Percentiles rank a stretch among this genome's conserved stretches.
phyloP scores from a whole-genome alignment of 2,888 invertebrate genomes.

The Laothoe populi region DNA sequence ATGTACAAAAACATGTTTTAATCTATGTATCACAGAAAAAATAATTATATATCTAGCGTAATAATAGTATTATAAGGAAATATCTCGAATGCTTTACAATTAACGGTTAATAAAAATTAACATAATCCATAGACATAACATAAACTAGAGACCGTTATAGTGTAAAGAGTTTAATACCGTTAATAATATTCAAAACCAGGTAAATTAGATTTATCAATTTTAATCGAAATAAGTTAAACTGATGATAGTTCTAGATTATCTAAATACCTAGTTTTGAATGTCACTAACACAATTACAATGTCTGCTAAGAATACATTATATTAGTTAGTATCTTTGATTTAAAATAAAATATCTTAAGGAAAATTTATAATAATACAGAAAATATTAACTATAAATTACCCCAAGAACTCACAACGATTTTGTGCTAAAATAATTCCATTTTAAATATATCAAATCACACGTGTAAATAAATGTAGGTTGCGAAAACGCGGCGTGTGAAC shows the following conservation, averaged over 20 bases:
- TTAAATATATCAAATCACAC: conserved; percentile 20
- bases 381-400: conserved; percentile 12
- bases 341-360: conserved; percentile 16
- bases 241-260: not conserved
- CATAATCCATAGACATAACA: not conserved
- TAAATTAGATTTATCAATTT: not conserved
- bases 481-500: conserved; percentile 9
- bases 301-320: conserved; percentile 5
- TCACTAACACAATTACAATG: not conserved
- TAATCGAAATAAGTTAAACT: not conserved
- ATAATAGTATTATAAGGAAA: conserved; percentile 48
- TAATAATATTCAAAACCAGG: conserved; percentile 1
- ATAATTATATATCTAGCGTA: conserved; percentile 76
- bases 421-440: conserved; percentile 16
- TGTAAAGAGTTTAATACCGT: not conserved
- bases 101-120: conserved; percentile 4
- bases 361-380: not conserved
- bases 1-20: conserved; percentile 78
- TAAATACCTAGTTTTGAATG: not conserved
- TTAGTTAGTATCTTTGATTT: not conserved
- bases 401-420: conserved; percentile 10
- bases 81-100: conserved; percentile 5
- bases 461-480: conserved; percentile 10
- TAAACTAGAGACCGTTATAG: not conserved
- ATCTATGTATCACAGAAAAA: conserved; percentile 84